These are phyloP conservation scores for Calameuta pallipes DNA, from an alignment of 2,888 invertebrate species.

Conservation along the genomic window DNA sequence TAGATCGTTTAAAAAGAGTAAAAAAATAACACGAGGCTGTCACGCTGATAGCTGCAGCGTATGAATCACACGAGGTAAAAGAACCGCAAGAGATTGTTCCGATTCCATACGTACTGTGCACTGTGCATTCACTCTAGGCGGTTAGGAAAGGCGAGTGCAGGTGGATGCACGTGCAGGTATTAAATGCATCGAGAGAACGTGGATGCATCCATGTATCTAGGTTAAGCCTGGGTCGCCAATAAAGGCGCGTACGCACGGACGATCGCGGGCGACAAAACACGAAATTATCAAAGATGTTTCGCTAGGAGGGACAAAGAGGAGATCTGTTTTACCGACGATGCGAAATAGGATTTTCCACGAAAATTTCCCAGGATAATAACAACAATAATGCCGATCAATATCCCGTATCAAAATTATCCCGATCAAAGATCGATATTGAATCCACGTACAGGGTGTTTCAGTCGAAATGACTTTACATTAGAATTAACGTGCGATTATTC, in stretches of 20 bases:
- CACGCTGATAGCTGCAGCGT: neutral
- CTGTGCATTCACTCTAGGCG: neutral
- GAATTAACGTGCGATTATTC: neutral
- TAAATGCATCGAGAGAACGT: neutral
- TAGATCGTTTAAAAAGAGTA: neutral
- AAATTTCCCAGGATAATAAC: too few relatives aligned
- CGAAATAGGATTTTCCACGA: too few relatives aligned
- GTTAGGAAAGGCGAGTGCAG: neutral
- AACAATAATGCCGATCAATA: neutral
- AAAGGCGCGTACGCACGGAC: neutral
- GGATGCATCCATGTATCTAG: neutral
- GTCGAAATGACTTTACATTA: neutral
- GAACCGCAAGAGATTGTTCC: neutral
- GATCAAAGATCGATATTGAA: neutral
- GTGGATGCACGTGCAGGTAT: neutral
- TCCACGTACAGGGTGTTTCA: neutral
- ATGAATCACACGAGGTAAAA: neutral
- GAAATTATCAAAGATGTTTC: neutral
- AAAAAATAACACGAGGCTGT: neutral
- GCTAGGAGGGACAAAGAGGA: neutral
- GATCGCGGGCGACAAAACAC: neutral
- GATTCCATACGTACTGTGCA: neutral
- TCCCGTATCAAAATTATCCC: neutral
- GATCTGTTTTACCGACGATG: neutral
- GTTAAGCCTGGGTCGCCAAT: neutral